A percentile compares a stretch with the other conserved stretches of the same genome.
phyloP scores from a whole-genome alignment of 1,140 invertebrate genomes.

The Zaprionus africanus region DNA sequence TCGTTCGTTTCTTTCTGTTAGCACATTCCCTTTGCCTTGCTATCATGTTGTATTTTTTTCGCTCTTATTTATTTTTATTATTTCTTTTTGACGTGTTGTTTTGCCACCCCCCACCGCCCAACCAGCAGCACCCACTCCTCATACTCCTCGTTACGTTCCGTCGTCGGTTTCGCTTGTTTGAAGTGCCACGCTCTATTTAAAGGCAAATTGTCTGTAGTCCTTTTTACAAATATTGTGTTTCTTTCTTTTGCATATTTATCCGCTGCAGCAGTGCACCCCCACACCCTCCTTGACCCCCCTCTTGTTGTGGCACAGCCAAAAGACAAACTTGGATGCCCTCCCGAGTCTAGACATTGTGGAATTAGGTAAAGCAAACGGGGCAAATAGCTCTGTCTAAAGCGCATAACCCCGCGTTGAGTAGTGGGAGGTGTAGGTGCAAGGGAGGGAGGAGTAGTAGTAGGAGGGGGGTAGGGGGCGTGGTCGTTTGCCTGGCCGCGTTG shows the following conservation, averaged over 20 bases:
- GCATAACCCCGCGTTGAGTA: slow-evolving; percentile 31
- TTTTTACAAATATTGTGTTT: slow-evolving; percentile 81
- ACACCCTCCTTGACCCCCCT: slow-evolving; percentile 11
- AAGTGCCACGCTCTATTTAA: slow-evolving; percentile 83
- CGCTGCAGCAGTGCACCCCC: slow-evolving; percentile 29
- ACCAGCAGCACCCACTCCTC: neutral
- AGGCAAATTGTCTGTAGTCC: slow-evolving; percentile 82
- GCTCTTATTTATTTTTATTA: slow-evolving; percentile 48
- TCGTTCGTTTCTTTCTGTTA: slow-evolving; percentile 9
- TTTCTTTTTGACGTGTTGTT: slow-evolving; percentile 66
- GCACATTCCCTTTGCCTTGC: slow-evolving; percentile 30
- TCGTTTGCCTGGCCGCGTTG: slow-evolving; percentile 31
- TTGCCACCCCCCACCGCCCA: slow-evolving; percentile 30
- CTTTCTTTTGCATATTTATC: slow-evolving; percentile 70
- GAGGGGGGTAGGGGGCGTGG: neutral
- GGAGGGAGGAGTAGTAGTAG: neutral
- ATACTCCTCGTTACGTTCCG: neutral
- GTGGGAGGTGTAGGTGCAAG: no score
- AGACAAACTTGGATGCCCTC: slow-evolving; percentile 57
- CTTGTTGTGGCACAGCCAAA: slow-evolving; percentile 56
- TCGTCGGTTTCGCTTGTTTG: slow-evolving; percentile 68
- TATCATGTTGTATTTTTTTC: slow-evolving; percentile 55
- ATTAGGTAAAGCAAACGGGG: slow-evolving; percentile 55
- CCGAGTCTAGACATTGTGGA: slow-evolving; percentile 67
- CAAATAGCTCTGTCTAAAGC: slow-evolving; percentile 68